Conservation (phyloP, 2,888 invertebrate genomes). For the Anoplius nigerrimus region DNA sequence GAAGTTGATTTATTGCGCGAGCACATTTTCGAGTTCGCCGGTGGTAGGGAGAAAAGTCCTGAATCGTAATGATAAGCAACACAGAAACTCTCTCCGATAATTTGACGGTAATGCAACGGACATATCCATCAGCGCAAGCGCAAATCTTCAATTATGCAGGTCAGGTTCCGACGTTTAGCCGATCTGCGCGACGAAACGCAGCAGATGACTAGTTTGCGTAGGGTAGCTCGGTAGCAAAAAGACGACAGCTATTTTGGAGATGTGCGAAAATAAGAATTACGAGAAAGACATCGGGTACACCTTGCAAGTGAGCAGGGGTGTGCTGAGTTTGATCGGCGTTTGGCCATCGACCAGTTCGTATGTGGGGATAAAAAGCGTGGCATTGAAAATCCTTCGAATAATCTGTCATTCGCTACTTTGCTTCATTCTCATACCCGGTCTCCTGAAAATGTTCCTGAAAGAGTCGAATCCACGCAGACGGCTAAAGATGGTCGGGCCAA, state of each 20-base stretch:
- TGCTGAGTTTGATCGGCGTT: conserved; percentile 52
- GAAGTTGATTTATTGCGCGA: too few relatives aligned
- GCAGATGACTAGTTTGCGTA: too few relatives aligned
- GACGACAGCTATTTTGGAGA: not conserved
- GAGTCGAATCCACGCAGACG: conserved; percentile 41
- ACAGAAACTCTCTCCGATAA: too few relatives aligned
- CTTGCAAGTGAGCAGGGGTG: conserved; percentile 16
- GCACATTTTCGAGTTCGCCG: too few relatives aligned
- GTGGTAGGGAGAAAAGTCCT: too few relatives aligned
- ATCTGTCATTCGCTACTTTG: conserved; percentile 39
- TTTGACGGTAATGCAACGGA: too few relatives aligned
- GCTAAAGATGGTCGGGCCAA: conserved; percentile 51
- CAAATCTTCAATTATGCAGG: too few relatives aligned
- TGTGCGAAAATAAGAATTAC: not conserved
- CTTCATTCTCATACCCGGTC: conserved; percentile 45
- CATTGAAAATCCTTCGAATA: conserved; percentile 6
- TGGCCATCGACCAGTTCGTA: conserved; percentile 44
- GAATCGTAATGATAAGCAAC: too few relatives aligned
- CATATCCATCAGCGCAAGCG: too few relatives aligned
- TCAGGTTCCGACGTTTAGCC: too few relatives aligned
- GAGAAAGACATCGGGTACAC: conserved; percentile 1
- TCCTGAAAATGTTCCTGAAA: conserved; percentile 49
- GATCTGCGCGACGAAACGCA: too few relatives aligned
- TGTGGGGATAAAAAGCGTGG: not conserved
- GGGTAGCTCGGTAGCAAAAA: too few relatives aligned